Conservation (phyloP, 2,113 vertebrate genomes). For the Chlamydotis undulata region DNA sequence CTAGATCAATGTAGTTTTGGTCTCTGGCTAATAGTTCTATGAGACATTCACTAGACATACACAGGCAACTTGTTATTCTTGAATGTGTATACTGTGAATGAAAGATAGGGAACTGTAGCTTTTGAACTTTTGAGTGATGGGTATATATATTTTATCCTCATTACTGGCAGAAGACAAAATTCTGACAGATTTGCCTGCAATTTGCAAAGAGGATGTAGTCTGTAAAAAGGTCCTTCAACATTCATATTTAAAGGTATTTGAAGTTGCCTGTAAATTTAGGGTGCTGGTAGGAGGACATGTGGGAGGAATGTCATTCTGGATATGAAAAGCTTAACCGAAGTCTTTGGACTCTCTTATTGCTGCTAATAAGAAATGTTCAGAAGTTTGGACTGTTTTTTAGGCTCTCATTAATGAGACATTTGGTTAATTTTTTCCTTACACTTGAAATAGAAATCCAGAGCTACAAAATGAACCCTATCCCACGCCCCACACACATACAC, state of each 20-base stretch:
- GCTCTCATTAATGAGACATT: constrained; percentile 6
- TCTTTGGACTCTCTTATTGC: background rate
- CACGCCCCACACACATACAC: accelerated
- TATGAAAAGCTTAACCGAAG: background rate
- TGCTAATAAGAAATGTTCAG: background rate
- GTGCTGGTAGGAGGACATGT: constrained; percentile 15
- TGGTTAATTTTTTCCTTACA: constrained; percentile 8
- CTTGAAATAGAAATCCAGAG: background rate
- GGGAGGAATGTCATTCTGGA: constrained; percentile 12
- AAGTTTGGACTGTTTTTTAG: constrained; percentile 9
- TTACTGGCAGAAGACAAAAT: constrained; percentile 30
- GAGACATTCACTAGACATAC: background rate
- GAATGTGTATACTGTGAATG: background rate
- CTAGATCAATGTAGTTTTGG: background rate
- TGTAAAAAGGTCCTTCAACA: constrained; percentile 24
- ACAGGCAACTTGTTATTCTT: background rate
- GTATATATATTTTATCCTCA: background rate
- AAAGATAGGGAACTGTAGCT: background rate
- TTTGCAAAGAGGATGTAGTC: background rate
- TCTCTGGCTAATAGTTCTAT: background rate
- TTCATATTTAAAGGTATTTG: constrained; percentile 8
- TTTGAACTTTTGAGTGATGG: background rate
- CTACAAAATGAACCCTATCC: background rate
- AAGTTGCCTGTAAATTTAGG: constrained; percentile 34
- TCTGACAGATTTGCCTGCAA: constrained; percentile 23